These are phyloP conservation scores for Iphiclides podalirius DNA, from an alignment of 2,888 invertebrate genomes.

Conservation along the genomic window DNA sequence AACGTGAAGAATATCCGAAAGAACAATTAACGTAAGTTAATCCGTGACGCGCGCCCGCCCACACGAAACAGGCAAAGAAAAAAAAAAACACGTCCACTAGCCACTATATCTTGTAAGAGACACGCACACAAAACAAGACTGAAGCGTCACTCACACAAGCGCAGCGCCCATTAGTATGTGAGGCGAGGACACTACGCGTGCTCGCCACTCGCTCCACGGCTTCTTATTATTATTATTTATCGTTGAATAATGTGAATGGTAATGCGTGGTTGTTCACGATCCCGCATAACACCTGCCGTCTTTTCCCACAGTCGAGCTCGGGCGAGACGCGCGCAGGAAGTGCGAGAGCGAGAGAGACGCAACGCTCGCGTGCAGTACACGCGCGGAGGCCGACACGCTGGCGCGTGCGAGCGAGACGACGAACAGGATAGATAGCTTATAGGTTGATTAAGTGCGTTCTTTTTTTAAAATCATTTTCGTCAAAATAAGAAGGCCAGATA, in stretches of 20 bases:
- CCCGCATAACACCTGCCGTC: slow-evolving; percentile 82
- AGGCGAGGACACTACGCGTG: slow-evolving; percentile 68
- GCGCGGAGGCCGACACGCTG: slow-evolving; percentile 47
- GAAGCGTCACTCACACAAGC: slow-evolving; percentile 49
- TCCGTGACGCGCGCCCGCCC: slow-evolving; percentile 73
- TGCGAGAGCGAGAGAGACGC: slow-evolving; percentile 59
- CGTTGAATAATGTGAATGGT: slow-evolving; percentile 80
- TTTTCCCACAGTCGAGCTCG: slow-evolving; percentile 79
- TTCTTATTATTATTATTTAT: slow-evolving; percentile 80
- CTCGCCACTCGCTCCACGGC: slow-evolving; percentile 77
- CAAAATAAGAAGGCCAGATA: slow-evolving; percentile 6
- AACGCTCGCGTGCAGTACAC: slow-evolving; percentile 59
- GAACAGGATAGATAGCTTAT: slow-evolving; percentile 45
- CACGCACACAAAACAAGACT: slow-evolving; percentile 36
- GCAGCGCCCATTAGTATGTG: slow-evolving; percentile 65
- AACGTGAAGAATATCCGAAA: slow-evolving; percentile 53
- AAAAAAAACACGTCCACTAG: slow-evolving; percentile 58
- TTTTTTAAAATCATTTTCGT: slow-evolving; percentile 13
- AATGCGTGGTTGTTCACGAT: slow-evolving; percentile 81
- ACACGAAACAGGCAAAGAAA: slow-evolving; percentile 62
- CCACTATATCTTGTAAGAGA: slow-evolving; percentile 34
- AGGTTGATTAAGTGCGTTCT: slow-evolving; percentile 2
- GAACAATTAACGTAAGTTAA: slow-evolving; percentile 69
- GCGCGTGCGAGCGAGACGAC: slow-evolving; percentile 43
- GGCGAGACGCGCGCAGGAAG: slow-evolving; percentile 67